A percentile compares a stretch with the other conserved stretches of the same genome.
phyloP scores from a whole-genome alignment of 2,888 invertebrate species.

The Mythimna vitellina region DNA sequence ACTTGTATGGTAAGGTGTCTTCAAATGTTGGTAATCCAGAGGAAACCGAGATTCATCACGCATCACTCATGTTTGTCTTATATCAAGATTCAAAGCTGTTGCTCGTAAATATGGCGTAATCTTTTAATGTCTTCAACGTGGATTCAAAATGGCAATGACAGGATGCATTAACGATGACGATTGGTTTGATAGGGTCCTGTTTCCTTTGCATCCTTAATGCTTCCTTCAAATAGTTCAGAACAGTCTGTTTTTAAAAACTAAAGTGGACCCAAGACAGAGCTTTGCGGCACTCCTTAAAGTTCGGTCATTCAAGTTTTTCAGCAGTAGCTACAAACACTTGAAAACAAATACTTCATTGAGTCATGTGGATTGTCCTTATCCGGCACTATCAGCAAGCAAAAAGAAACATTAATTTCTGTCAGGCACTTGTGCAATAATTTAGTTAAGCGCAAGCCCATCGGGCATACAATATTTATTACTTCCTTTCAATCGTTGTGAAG shows the following conservation, averaged over 20 bases:
- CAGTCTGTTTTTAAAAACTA: neutral
- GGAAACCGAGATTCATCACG: slow-evolving; percentile 71
- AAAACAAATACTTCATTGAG: slow-evolving; percentile 13
- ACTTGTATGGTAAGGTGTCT: neutral
- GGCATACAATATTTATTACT: slow-evolving; percentile 51
- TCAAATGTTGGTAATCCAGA: slow-evolving; percentile 65
- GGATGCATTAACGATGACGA: slow-evolving; percentile 11
- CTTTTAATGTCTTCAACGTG: slow-evolving; percentile 62
- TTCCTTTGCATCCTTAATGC: neutral
- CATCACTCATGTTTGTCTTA: slow-evolving; percentile 60
- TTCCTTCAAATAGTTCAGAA: neutral
- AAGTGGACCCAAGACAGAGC: neutral
- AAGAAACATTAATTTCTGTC: slow-evolving; percentile 33
- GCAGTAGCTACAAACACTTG: neutral
- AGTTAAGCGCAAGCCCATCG: slow-evolving; percentile 35
- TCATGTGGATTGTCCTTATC: slow-evolving; percentile 23
- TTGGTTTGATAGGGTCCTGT: slow-evolving; percentile 8
- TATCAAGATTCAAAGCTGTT: slow-evolving; percentile 43
- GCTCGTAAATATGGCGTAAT: slow-evolving; percentile 58
- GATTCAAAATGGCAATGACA: slow-evolving; percentile 47
- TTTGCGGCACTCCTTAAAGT: neutral
- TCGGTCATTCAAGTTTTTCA: neutral
- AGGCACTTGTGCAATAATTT: slow-evolving; percentile 45
- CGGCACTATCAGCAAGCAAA: slow-evolving; percentile 29
- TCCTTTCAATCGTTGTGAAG: slow-evolving; percentile 41